Evolutionary conservation across 2,888 invertebrate genomes (phyloP).

Genomic region (Philhelius pedissequus): DNA sequence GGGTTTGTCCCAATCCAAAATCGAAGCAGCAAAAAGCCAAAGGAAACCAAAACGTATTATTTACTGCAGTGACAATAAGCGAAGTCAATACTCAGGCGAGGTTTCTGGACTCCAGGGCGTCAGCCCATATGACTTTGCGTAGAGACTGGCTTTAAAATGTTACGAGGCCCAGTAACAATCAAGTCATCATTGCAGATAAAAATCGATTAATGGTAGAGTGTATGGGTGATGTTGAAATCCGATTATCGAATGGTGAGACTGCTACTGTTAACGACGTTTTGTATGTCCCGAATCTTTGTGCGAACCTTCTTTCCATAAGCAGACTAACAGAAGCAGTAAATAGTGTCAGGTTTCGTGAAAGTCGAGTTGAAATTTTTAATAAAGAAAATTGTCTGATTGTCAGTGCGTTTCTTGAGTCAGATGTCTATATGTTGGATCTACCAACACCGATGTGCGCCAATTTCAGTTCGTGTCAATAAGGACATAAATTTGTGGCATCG

Average conservation of each 20-base stretch:
- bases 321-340: neutral
- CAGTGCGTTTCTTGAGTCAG: neutral
- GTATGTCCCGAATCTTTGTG: neutral
- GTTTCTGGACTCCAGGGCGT: too few species aligned
- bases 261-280: neutral
- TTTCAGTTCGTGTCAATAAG: neutral
- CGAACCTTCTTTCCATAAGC: conserved; percentile 1
- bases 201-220: neutral
- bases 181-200: conserved; percentile 3
- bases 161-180: neutral
- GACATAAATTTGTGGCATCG: conserved; percentile 24
- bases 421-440: conserved; percentile 5
- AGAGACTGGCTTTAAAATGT: conserved; percentile 1
- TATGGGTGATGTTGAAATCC: neutral
- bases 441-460: conserved; percentile 7
- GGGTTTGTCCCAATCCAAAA: too few species aligned
- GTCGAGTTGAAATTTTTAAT: conserved; percentile 8
- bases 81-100: too few species aligned
- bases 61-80: too few species aligned
- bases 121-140: too few species aligned
- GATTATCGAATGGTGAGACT: neutral
- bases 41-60: too few species aligned
- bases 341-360: neutral
- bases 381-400: neutral
- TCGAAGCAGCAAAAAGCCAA: too few species aligned